phyloP scores from a whole-genome alignment of 2,113 vertebrate species.

The Conger conger region DNA sequence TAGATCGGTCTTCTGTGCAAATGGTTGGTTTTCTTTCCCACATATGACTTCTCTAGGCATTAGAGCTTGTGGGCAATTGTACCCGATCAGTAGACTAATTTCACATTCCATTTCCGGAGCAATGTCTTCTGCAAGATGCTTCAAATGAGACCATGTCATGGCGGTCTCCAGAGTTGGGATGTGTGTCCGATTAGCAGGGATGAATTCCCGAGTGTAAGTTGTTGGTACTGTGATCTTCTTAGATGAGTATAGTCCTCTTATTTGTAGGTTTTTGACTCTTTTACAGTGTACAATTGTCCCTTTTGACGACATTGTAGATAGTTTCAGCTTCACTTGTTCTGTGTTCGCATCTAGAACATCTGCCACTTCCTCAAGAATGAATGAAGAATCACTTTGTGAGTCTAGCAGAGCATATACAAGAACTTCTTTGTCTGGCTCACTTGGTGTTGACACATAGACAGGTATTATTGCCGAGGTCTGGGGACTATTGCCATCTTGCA shows the following conservation, averaged over 20 bases:
- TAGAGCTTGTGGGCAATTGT: too few relatives aligned
- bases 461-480: slow-evolving; percentile 39
- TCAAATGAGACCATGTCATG: slow-evolving; percentile 32
- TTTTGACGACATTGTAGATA: slow-evolving; percentile 38
- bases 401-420: slow-evolving; percentile 35
- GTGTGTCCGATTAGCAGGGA: slow-evolving; percentile 33
- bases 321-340: slow-evolving; percentile 29
- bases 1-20: too few relatives aligned
- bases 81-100: slow-evolving; percentile 30
- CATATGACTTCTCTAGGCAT: slow-evolving; percentile 28
- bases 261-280: slow-evolving; percentile 27
- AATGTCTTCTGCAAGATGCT: slow-evolving; percentile 32
- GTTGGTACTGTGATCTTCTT: slow-evolving; percentile 32
- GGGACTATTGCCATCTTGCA: slow-evolving; percentile 34
- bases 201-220: slow-evolving; percentile 30
- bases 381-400: slow-evolving; percentile 37
- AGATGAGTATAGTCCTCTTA: slow-evolving; percentile 34
- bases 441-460: slow-evolving; percentile 33
- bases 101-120: slow-evolving; percentile 25
- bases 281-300: slow-evolving; percentile 21
- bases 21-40: too few relatives aligned
- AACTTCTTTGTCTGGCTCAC: slow-evolving; percentile 33
- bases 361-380: slow-evolving; percentile 40
- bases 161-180: slow-evolving; percentile 31
- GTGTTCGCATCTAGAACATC: slow-evolving; percentile 18